Conservation (phyloP, 35 echinoderm and acorn worm species). For the Anneissia japonica region DNA sequence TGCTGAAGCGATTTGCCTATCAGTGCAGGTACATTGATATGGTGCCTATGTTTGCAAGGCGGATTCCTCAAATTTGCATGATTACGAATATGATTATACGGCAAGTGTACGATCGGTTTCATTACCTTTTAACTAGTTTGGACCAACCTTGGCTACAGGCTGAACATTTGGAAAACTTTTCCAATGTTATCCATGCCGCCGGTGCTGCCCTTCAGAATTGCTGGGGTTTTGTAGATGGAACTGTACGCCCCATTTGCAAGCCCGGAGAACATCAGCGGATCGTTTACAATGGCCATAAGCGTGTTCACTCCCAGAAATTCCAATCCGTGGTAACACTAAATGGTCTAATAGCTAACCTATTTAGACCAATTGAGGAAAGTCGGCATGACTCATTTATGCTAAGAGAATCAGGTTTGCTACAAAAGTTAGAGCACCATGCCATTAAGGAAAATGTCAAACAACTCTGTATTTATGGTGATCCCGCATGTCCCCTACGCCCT, state of each 20-base stretch:
- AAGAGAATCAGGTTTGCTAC: constrained; percentile 19
- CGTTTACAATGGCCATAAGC: not conserved
- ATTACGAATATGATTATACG: not conserved
- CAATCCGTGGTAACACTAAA: not conserved
- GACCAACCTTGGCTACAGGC: not conserved
- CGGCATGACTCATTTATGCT: constrained; percentile 35
- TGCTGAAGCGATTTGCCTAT: not conserved
- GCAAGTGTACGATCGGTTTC: not conserved
- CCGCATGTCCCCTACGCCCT: not conserved
- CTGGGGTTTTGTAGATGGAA: not conserved
- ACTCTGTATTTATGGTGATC: no score
- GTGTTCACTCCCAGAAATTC: not conserved
- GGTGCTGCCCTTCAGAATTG: not conserved
- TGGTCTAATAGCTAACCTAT: not conserved
- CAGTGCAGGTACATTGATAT: not conserved
- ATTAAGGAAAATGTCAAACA: no score
- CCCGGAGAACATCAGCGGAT: not conserved
- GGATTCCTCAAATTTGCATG: not conserved
- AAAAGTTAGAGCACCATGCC: no score
- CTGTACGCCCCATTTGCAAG: not conserved
- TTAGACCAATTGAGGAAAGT: constrained; percentile 29
- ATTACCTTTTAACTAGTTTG: not conserved
- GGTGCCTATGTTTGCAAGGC: not conserved
- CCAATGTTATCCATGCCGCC: not conserved
- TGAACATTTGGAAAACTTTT: not conserved